Conservation (phyloP, 2,797 vertebrate species). For the Propithecus perrieri region DNA sequence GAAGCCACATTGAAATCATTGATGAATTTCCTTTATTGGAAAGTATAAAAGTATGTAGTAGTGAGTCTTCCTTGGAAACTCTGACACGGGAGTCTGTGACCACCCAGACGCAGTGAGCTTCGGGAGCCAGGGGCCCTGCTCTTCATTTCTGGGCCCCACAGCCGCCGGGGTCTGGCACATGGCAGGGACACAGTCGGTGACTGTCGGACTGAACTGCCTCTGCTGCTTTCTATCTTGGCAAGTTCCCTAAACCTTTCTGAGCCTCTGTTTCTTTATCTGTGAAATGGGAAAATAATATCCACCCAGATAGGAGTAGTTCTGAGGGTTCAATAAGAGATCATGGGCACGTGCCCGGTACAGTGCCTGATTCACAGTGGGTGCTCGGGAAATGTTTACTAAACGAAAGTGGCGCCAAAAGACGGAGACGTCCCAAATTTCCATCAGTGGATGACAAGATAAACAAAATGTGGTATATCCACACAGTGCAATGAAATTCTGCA, state of each 20-base stretch:
- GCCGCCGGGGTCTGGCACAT: neutral
- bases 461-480: neutral
- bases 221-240: neutral
- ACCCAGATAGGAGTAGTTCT: neutral
- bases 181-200: fast-evolving
- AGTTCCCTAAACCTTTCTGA: neutral
- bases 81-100: neutral
- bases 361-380: neutral
- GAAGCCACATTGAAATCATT: neutral
- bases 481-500: neutral
- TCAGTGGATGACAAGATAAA: neutral
- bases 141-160: neutral
- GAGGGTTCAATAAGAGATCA: neutral
- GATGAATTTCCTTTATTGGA: neutral
- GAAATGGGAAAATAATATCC: neutral
- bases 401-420: neutral
- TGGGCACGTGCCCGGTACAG: neutral
- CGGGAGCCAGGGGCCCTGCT: fast-evolving
- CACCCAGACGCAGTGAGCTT: fast-evolving
- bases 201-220: neutral
- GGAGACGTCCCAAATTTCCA: neutral
- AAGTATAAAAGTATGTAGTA: neutral
- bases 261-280: neutral
- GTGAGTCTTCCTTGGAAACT: neutral
- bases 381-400: neutral